These are phyloP conservation scores for Colaptes auratus DNA, from an alignment of 2,113 vertebrate species.

Conservation along the genomic window DNA sequence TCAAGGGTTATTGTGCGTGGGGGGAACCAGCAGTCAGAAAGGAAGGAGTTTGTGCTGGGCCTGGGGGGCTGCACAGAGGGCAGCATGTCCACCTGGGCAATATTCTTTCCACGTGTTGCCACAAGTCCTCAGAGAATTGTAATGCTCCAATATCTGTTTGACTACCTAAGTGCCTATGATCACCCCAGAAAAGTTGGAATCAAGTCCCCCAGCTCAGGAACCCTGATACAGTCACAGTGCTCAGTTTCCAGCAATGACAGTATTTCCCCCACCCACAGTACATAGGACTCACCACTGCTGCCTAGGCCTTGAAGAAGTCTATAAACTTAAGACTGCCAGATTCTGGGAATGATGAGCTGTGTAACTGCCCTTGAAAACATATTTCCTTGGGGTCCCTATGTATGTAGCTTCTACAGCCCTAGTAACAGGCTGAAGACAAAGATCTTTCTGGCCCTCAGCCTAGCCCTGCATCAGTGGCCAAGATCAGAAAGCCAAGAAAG, in stretches of 20 bases:
- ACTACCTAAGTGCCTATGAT: constrained; percentile 87
- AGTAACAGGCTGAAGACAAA: fast-evolving
- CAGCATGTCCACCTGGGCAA: not conserved
- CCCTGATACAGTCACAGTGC: constrained; percentile 75
- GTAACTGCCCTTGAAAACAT: not conserved
- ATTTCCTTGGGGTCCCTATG: fast-evolving
- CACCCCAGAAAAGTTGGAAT: constrained; percentile 83
- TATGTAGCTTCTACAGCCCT: not conserved
- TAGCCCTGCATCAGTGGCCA: not conserved
- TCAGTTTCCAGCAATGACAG: not conserved
- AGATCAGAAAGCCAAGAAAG: not conserved
- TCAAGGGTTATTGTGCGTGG: fast-evolving
- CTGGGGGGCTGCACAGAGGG: not conserved
- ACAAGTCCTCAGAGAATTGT: not conserved
- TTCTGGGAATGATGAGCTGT: not conserved
- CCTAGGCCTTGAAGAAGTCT: not conserved
- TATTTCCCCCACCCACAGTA: not conserved
- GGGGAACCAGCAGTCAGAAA: not conserved
- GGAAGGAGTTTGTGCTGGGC: not conserved
- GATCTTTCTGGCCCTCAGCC: not conserved
- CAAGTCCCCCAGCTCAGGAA: constrained; percentile 83
- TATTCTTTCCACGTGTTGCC: not conserved
- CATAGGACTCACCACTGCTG: not conserved
- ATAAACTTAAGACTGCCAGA: too few relatives aligned
- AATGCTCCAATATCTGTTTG: not conserved